Percentiles rank a stretch among this genome's conserved stretches.
These are phyloP conservation scores for Aphrophora alni DNA, from an alignment of 2,888 invertebrate species.

Conservation along the genomic window DNA sequence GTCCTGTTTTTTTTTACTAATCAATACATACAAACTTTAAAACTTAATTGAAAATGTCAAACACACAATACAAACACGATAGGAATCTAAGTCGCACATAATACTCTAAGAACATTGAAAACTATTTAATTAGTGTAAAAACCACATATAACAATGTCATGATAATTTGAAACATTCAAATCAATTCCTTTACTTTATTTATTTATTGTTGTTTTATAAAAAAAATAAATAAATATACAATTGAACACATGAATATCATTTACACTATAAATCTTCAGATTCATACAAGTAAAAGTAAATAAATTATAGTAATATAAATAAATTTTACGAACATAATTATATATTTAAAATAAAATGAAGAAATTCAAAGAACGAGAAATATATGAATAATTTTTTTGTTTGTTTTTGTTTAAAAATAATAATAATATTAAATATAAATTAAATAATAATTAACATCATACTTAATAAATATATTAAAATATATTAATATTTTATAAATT, in stretches of 20 bases:
- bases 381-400: too few species aligned
- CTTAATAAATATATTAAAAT: too few species aligned
- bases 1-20: background rate
- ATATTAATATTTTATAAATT: too few species aligned
- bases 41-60: background rate
- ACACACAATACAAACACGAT: background rate
- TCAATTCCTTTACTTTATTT: conserved; percentile 36
- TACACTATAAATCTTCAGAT: too few species aligned
- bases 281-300: too few species aligned
- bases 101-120: conserved; percentile 35
- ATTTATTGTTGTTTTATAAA: conserved; percentile 28
- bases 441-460: too few species aligned
- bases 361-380: too few species aligned
- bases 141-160: conserved; percentile 30
- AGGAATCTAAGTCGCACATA: conserved; percentile 17
- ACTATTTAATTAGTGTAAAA: conserved; percentile 30
- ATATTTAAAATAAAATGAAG: too few species aligned
- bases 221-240: conserved; percentile 13
- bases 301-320: background rate
- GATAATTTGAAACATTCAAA: conserved; percentile 24
- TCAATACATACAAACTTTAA: background rate
- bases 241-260: conserved; percentile 8
- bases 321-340: too few species aligned
- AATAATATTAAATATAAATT: too few species aligned
- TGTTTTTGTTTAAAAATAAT: too few species aligned